Evolutionary conservation across 2,797 vertebrate species (phyloP).

Genomic region (Atherinosoma microstoma): DNA sequence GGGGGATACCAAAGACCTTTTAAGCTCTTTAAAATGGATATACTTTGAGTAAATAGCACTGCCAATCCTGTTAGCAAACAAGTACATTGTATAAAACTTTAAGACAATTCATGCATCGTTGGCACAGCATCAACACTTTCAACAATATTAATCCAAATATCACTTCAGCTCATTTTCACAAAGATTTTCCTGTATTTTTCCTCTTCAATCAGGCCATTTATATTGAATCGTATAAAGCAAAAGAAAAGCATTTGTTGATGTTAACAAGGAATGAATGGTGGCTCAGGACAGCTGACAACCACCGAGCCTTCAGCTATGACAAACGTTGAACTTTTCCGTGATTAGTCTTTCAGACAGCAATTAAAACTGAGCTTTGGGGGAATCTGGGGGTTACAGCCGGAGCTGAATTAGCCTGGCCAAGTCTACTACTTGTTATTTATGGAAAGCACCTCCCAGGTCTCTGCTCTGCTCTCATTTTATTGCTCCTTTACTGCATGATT

Average conservation of each 20-base stretch:
- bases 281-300: neutral
- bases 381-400: neutral
- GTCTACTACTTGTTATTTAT: conserved; percentile 9
- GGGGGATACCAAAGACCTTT: neutral
- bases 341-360: neutral
- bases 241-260: neutral
- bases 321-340: neutral
- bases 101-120: neutral
- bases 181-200: neutral
- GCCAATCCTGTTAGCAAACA: neutral
- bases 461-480: conserved; percentile 30
- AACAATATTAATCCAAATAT: neutral
- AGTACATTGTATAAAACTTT: neutral
- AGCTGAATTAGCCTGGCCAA: neutral
- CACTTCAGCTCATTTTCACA: neutral
- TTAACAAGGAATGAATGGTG: neutral
- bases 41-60: neutral
- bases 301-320: neutral
- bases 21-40: neutral
- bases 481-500: conserved; percentile 14
- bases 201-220: neutral
- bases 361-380: conserved; percentile 4
- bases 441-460: conserved; percentile 16
- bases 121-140: neutral
- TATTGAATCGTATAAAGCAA: neutral